These are phyloP conservation scores for Cacoxenus indagator DNA, from an alignment of 2,888 invertebrate species.

Conservation along the genomic window DNA sequence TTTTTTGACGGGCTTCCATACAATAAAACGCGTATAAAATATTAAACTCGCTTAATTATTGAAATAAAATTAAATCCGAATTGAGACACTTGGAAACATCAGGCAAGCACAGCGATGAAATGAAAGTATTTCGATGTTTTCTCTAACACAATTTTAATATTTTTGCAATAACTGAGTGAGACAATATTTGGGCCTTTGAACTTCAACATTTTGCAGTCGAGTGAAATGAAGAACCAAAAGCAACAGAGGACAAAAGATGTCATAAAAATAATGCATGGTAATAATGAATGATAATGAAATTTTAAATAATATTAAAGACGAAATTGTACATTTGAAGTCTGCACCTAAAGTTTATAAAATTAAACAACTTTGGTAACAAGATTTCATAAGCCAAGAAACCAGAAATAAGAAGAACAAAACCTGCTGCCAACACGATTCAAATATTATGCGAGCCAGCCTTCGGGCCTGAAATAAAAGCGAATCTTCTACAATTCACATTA, in stretches of 20 bases:
- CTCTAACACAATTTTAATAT: too few relatives aligned
- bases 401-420: background rate
- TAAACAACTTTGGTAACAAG: slow-evolving; percentile 43
- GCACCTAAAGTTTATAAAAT: slow-evolving; percentile 37
- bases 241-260: too few relatives aligned
- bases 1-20: background rate
- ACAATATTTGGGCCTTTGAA: slow-evolving; percentile 42
- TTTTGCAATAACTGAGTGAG: too few relatives aligned
- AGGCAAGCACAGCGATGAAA: background rate
- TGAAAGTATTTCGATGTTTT: too few relatives aligned
- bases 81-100: slow-evolving; percentile 4
- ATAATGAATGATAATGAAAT: background rate
- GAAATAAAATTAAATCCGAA: too few relatives aligned
- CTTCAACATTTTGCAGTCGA: slow-evolving; percentile 55
- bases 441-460: background rate
- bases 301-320: slow-evolving; percentile 12
- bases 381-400: background rate
- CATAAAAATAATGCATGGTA: too few relatives aligned
- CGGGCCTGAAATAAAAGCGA: slow-evolving; percentile 5
- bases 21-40: background rate
- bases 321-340: slow-evolving; percentile 7
- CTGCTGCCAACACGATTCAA: background rate
- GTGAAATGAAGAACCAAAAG: background rate
- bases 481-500: slow-evolving; percentile 3
- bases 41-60: too few relatives aligned